Evolutionary conservation across 2,113 vertebrate genomes (phyloP).

Genomic region (Corythornis vintsioides): DNA sequence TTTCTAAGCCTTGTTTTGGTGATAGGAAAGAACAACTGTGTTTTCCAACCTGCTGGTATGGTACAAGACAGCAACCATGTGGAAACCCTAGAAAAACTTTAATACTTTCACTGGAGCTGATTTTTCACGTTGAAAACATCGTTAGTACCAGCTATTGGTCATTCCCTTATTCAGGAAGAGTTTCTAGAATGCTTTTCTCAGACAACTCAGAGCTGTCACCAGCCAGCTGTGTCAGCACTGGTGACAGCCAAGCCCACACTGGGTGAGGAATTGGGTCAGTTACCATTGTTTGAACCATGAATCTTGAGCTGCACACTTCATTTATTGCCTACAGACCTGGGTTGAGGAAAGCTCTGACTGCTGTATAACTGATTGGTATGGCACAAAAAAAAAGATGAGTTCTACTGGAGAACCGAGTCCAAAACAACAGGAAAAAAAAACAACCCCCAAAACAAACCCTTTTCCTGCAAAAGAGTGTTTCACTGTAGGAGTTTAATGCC

Average conservation of each 20-base stretch:
- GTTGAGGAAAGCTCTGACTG: constrained; percentile 74
- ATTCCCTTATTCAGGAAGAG: background rate
- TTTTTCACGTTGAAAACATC: constrained; percentile 38
- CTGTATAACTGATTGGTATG: constrained; percentile 79
- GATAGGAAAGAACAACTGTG: constrained; percentile 4
- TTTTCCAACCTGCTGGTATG: constrained; percentile 54
- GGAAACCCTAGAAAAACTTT: constrained; percentile 56
- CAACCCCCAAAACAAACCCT: background rate
- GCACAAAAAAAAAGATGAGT: constrained; percentile 80
- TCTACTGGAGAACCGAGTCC: constrained; percentile 76
- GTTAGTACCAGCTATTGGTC: constrained; percentile 52
- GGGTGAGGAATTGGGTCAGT: constrained; percentile 58
- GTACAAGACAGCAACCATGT: constrained; percentile 49
- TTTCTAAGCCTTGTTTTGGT: constrained; percentile 21
- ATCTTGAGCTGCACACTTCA: constrained; percentile 74
- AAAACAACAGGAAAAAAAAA: background rate
- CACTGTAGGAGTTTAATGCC: constrained; percentile 84
- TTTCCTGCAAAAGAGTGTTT: constrained; percentile 66
- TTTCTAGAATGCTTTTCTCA: constrained; percentile 34
- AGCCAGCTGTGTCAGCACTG: background rate
- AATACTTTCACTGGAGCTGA: constrained; percentile 5
- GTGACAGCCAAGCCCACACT: constrained; percentile 37
- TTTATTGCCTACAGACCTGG: constrained; percentile 81
- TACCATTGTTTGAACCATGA: constrained; percentile 91
- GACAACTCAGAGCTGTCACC: constrained; percentile 28